Percentiles rank a stretch among this genome's conserved stretches.
phyloP scores from a whole-genome alignment of 1,140 invertebrate genomes.

The Maconellicoccus hirsutus region DNA sequence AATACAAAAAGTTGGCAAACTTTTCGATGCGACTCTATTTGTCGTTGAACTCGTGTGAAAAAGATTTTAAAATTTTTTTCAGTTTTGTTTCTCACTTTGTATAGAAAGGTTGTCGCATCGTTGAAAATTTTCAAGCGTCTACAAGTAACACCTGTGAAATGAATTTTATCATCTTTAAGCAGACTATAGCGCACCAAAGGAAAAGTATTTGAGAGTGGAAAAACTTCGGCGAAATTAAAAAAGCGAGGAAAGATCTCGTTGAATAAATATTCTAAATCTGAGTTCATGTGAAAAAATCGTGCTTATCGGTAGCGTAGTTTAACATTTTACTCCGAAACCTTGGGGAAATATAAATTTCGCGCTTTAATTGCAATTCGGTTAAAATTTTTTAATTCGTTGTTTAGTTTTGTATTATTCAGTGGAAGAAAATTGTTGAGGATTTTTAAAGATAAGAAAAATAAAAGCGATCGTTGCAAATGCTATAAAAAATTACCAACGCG shows the following conservation, averaged over 20 bases:
- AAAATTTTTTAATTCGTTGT: neutral
- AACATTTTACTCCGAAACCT: neutral
- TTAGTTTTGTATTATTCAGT: neutral
- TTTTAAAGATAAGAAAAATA: constrained; percentile 1
- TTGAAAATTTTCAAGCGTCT: too few relatives aligned
- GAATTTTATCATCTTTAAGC: too few relatives aligned
- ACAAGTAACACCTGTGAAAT: too few relatives aligned
- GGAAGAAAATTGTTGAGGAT: neutral
- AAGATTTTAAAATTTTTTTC: too few relatives aligned
- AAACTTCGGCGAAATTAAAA: neutral
- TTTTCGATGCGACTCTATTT: too few relatives aligned
- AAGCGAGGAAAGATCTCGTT: neutral
- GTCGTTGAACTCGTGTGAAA: too few relatives aligned
- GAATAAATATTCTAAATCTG: neutral
- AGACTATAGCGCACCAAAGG: too few relatives aligned
- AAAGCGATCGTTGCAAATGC: neutral
- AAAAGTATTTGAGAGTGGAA: too few relatives aligned
- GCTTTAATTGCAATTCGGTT: neutral
- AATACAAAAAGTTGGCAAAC: too few relatives aligned
- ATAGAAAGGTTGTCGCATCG: too few relatives aligned
- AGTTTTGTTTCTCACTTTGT: too few relatives aligned
- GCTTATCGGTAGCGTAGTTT: neutral
- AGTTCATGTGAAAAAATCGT: neutral
- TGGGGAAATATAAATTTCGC: neutral
- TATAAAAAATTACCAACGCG: neutral